Base-by-base conservation (phyloP, 2,888 invertebrate genomes). In the Leucophora obtusa region DNA sequence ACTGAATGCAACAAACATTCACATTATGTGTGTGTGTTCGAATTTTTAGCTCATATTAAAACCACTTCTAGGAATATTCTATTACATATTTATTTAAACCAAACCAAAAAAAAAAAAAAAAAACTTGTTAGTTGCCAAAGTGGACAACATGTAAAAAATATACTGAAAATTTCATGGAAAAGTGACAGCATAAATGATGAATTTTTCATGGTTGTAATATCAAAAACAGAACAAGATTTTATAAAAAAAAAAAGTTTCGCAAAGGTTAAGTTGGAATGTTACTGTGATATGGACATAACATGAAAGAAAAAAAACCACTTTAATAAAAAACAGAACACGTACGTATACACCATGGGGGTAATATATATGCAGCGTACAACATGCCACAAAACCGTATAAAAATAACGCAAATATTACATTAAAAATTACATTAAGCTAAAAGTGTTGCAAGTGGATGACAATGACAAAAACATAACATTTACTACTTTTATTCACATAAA, bases 191-290 rank as follows among this genome's bases (percentile, higher is more conserved):
- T 47, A 47, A 47, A 47, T 47, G 43, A 47, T 47, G 43, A 14
- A n/a, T 47, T 47, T 47, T 47, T 47, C n/a, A 47, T 47, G 43
- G 43, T 47, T 47, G n/a, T 47, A n/a, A 47, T 47, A n/a, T 47
- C n/a, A 47, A 47, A 47, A 47, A 0, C 43, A 47, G 43, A 47
- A 47, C 43, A n/a, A n/a, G 43, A n/a, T 47, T 6, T 6, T 14
- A 47, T 47, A 47, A 47, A 47, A n/a, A 47, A 47, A n/a, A n/a
- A 47, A n/a, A 38, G 38, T 38, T 28, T 47, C n/a, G 43, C 43
- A 47, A 47, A 47, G 4, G 43, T 47, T 47, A 2, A 2, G 43
- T 47, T 28, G 38, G 11, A 38, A 38, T 38, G 38, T 38, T 14
- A 11, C 38, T 11, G 4, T 28, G 28, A 28, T 28, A 6, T 38